These are phyloP conservation scores for Thamnophis sirtalis DNA, from an alignment of 2,113 vertebrate genomes.

Conservation along the genomic window DNA sequence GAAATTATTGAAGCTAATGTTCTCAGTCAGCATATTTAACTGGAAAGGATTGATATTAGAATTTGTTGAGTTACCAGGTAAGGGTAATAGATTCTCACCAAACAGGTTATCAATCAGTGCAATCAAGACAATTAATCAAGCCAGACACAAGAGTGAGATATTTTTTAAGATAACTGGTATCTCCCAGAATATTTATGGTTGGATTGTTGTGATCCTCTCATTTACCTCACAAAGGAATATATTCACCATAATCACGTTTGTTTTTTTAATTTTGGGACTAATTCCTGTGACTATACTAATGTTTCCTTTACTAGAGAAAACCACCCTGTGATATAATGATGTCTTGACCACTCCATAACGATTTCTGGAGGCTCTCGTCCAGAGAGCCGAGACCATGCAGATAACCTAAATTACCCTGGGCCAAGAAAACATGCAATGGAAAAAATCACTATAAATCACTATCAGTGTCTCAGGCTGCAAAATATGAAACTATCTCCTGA, in stretches of 20 bases:
- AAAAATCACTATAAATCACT: not conserved
- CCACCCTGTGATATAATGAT: not conserved
- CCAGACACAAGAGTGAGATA: not conserved
- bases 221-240: not conserved
- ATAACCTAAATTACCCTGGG: not conserved
- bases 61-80: not conserved
- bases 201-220: not conserved
- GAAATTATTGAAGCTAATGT: not conserved
- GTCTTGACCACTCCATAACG: not conserved
- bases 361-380: not conserved
- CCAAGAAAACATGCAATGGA: not conserved
- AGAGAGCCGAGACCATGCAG: not conserved
- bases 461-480: not conserved
- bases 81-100: not conserved
- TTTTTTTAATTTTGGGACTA: not conserved
- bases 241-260: not conserved
- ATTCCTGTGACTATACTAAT: not conserved
- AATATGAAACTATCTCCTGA: not conserved
- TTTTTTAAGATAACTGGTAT: not conserved
- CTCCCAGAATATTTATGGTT: not conserved
- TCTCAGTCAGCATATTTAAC: not conserved
- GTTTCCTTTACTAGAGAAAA: not conserved
- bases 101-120: not conserved
- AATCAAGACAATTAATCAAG: not conserved
- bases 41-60: not conserved